Conservation (phyloP, 1,140 invertebrate genomes). For the Aradophagus sp. region DNA sequence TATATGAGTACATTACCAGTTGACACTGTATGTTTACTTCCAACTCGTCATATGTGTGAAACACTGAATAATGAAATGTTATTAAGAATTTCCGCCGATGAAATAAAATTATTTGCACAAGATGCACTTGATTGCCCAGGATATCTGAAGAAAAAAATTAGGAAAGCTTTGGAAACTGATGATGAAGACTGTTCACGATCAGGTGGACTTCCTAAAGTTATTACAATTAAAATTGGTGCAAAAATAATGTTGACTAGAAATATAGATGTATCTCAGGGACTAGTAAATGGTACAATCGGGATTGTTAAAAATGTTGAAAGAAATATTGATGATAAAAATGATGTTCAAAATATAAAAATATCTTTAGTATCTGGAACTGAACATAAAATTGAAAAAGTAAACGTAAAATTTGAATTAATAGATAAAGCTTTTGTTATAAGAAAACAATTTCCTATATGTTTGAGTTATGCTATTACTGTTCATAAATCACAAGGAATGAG, state of each 20-base stretch:
- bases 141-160: constrained; percentile 33
- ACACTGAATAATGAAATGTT: no score
- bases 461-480: background rate
- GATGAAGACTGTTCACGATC: constrained; percentile 23
- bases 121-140: constrained; percentile 1
- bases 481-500: background rate
- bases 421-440: background rate
- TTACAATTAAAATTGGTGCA: constrained; percentile 58
- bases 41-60: no score
- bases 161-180: constrained; percentile 28
- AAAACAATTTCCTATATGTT: background rate
- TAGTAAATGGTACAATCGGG: no score
- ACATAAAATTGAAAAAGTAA: no score
- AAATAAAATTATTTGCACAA: no score
- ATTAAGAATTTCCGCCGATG: no score
- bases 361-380: no score
- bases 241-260: constrained; percentile 63
- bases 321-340: background rate
- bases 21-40: no score
- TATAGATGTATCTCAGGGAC: constrained; percentile 55
- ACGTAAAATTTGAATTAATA: no score
- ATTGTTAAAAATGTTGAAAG: background rate
- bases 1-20: constrained; percentile 2
- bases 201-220: constrained; percentile 28
- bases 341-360: no score